Evolutionary conservation across 1,140 invertebrate species (phyloP).

Genomic region (Homarus americanus): DNA sequence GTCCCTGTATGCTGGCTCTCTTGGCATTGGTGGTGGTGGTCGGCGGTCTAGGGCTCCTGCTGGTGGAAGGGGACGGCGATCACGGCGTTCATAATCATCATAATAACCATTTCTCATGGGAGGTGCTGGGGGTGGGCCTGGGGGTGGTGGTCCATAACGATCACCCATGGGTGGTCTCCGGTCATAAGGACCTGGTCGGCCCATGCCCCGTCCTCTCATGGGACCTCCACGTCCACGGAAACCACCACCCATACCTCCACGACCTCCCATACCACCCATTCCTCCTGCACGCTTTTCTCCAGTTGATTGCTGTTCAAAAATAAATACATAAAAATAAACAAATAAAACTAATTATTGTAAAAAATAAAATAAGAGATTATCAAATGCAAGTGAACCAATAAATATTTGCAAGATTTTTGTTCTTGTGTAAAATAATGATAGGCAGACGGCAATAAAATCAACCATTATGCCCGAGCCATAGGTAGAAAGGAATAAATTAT

Average conservation of each 20-base stretch:
- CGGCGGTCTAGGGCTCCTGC: conserved; percentile 70
- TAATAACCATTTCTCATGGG: conserved; percentile 76
- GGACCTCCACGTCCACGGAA: conserved; percentile 71
- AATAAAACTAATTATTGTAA: not conserved
- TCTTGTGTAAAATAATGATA: too few relatives aligned
- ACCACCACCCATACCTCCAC: conserved; percentile 76
- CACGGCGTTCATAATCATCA: conserved; percentile 75
- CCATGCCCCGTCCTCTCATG: conserved; percentile 74
- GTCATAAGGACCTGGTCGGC: conserved; percentile 77
- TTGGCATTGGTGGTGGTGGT: conserved; percentile 72
- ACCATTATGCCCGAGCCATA: too few relatives aligned
- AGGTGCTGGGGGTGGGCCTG: conserved; percentile 74
- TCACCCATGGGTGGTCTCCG: conserved; percentile 69
- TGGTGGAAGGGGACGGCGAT: conserved; percentile 73
- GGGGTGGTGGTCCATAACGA: conserved; percentile 73
- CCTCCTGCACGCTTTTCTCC: conserved; percentile 76
- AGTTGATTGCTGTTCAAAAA: conserved; percentile 76
- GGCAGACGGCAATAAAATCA: too few relatives aligned
- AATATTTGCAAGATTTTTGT: not conserved
- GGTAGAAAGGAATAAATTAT: too few relatives aligned
- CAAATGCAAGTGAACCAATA: not conserved
- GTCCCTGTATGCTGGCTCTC: conserved; percentile 71
- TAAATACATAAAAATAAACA: not conserved
- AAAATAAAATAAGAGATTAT: not conserved
- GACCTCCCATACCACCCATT: conserved; percentile 76